These are phyloP conservation scores for Sturnira hondurensis DNA, from an alignment of 2,113 vertebrate species.

Conservation along the genomic window DNA sequence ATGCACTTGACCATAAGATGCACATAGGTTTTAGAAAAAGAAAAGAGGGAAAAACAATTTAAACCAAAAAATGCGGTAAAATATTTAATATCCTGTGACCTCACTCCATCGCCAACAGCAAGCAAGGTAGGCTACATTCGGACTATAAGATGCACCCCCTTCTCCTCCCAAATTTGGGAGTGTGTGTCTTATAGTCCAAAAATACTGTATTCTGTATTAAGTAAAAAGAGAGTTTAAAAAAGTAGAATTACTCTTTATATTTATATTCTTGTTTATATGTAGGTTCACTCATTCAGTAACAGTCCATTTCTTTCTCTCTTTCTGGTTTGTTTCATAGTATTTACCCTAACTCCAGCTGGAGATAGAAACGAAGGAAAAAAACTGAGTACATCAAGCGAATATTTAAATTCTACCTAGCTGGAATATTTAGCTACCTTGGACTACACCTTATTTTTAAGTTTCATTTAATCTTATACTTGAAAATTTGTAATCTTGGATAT, in stretches of 20 bases:
- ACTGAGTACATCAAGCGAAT: neutral
- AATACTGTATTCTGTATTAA: neutral
- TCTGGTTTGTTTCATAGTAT: neutral
- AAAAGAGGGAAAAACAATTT: too few relatives aligned
- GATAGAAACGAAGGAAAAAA: neutral
- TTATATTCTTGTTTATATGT: neutral
- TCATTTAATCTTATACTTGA: neutral
- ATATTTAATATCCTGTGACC: too few relatives aligned
- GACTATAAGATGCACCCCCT: too few relatives aligned
- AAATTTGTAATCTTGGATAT: neutral
- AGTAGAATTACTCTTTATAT: neutral
- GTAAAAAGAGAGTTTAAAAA: neutral
- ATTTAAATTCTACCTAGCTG: neutral
- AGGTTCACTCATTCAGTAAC: neutral
- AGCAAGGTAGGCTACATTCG: too few relatives aligned
- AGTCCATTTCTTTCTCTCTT: neutral
- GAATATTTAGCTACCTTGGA: neutral
- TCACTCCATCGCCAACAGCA: too few relatives aligned
- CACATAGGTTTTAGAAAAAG: too few relatives aligned
- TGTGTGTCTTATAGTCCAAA: too few relatives aligned
- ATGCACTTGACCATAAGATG: too few relatives aligned
- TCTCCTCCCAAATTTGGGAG: too few relatives aligned
- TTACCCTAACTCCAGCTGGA: neutral
- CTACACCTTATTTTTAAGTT: neutral
- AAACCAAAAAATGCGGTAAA: too few relatives aligned